These are phyloP conservation scores for Amniataba percoides DNA, from an alignment of 2,797 vertebrate species.

Conservation along the genomic window DNA sequence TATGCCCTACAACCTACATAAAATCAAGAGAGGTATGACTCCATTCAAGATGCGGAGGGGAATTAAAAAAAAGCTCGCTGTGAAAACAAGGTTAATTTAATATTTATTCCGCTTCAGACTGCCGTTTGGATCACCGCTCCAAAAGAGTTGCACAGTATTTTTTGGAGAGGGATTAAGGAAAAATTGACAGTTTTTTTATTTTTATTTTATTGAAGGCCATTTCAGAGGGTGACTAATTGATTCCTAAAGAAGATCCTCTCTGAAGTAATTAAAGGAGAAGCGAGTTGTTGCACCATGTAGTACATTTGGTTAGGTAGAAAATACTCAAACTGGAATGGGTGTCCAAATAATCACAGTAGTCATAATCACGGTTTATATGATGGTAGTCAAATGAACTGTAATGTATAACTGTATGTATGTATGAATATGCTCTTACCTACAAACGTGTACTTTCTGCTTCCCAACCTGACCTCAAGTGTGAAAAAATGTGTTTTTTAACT, in stretches of 20 bases:
- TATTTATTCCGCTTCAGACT: constrained; percentile 80
- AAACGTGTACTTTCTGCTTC: too few species aligned
- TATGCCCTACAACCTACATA: constrained; percentile 79
- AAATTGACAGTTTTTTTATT: constrained; percentile 20
- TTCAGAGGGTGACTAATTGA: constrained; percentile 21
- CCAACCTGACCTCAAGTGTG: not conserved
- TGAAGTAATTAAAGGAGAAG: not conserved
- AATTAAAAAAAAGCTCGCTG: constrained; percentile 87
- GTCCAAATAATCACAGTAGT: too few species aligned
- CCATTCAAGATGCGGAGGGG: constrained; percentile 89
- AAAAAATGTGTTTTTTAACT: not conserved
- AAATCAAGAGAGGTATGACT: constrained; percentile 74
- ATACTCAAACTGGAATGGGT: not conserved
- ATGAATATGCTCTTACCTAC: too few species aligned
- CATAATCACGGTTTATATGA: too few species aligned
- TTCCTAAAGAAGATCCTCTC: not conserved
- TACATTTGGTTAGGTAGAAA: constrained; percentile 2
- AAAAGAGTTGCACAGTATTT: constrained; percentile 30
- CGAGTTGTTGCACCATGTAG: constrained; percentile 7
- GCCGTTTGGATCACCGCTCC: constrained; percentile 71
- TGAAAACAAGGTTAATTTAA: constrained; percentile 90
- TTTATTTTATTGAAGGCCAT: not conserved
- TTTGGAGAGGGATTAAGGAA: not conserved
- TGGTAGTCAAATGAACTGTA: not conserved
- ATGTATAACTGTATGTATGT: too few species aligned